Evolutionary conservation across 2,797 vertebrate genomes (phyloP).

Genomic region (Pelochelys cantorii): DNA sequence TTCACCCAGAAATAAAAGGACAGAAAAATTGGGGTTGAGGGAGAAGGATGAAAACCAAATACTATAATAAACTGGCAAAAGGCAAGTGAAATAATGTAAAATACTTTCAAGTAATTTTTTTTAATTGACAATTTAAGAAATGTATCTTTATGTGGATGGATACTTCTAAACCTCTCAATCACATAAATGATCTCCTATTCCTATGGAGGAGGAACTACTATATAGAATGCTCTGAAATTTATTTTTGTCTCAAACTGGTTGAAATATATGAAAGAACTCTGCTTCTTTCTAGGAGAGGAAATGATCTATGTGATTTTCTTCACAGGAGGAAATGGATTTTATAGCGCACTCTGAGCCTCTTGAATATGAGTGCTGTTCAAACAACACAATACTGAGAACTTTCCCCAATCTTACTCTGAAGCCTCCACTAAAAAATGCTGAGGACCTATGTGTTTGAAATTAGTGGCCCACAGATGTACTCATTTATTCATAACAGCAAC

Average conservation of each 20-base stretch:
- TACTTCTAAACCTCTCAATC: neutral
- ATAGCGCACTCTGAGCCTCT: neutral
- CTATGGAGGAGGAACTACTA: neutral
- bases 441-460: neutral
- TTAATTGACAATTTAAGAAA: too few relatives aligned
- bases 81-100: too few relatives aligned
- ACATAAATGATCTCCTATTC: neutral
- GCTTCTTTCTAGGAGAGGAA: neutral
- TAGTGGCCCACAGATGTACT: neutral
- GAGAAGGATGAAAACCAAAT: too few relatives aligned
- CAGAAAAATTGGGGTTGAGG: too few relatives aligned
- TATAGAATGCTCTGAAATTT: neutral
- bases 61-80: too few relatives aligned
- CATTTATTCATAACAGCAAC: too few relatives aligned
- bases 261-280: neutral
- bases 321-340: neutral
- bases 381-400: too few relatives aligned
- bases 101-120: too few relatives aligned
- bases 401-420: too few relatives aligned
- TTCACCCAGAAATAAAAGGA: too few relatives aligned
- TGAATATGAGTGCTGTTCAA: too few relatives aligned
- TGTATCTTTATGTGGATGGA: too few relatives aligned
- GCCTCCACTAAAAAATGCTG: neutral
- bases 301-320: neutral
- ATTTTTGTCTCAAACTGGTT: neutral